Conservation (phyloP, 2,113 vertebrate genomes). For the Amazona guildingii region DNA sequence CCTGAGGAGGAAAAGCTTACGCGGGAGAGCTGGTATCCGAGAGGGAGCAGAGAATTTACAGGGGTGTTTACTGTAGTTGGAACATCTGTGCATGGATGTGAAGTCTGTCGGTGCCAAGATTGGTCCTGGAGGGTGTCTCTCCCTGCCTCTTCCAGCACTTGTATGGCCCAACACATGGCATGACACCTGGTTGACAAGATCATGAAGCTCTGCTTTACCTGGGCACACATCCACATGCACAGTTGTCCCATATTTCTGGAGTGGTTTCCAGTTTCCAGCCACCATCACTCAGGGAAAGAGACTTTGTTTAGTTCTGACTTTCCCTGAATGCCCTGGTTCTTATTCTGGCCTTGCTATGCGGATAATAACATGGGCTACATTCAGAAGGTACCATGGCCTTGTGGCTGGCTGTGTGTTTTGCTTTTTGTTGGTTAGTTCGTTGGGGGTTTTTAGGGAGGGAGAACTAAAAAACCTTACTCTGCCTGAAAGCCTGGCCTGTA, state of each 20-base stretch:
- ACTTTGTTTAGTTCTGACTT: not conserved
- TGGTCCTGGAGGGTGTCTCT: not conserved
- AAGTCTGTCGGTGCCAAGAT: not conserved
- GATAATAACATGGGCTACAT: not conserved
- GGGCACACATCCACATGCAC: not conserved
- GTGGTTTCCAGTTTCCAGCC: not conserved
- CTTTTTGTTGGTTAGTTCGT: not conserved
- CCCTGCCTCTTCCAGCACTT: not conserved
- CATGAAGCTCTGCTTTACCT: not conserved
- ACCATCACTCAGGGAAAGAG: not conserved
- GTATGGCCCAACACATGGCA: fast-evolving
- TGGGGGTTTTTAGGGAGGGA: not conserved
- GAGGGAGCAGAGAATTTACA: not conserved
- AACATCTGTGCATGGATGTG: not conserved
- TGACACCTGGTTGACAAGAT: not conserved
- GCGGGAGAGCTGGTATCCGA: fast-evolving
- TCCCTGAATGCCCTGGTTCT: not conserved
- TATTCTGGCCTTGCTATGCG: not conserved
- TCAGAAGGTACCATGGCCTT: not conserved
- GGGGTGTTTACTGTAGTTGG: not conserved
- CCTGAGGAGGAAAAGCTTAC: not conserved
- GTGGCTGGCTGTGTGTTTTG: not conserved
- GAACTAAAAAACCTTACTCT: not conserved
- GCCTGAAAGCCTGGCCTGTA: not conserved
- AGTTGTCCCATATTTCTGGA: not conserved